Evolutionary conservation across 1,140 invertebrate genomes (phyloP).

Genomic region (Brachionus manjavacas): DNA sequence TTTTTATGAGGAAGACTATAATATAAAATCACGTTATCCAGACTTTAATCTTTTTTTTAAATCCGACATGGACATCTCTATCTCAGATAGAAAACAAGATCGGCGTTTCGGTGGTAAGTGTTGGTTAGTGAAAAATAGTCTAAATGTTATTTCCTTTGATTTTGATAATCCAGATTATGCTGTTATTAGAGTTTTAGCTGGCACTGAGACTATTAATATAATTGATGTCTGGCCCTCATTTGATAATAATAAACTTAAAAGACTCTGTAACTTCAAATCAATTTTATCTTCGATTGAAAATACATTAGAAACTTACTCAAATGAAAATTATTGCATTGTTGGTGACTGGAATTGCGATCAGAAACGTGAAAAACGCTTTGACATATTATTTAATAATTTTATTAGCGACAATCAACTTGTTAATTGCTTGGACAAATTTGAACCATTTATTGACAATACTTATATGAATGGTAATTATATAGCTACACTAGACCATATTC

Average conservation of each 20-base stretch:
- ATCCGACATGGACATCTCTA: too few species aligned
- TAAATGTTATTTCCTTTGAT: too few species aligned
- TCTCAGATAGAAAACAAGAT: too few species aligned
- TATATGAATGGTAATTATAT: too few species aligned
- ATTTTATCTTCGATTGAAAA: not conserved
- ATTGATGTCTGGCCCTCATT: not conserved
- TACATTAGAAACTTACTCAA: not conserved
- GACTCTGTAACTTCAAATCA: not conserved
- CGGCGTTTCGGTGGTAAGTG: too few species aligned
- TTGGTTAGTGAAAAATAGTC: too few species aligned
- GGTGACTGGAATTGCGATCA: not conserved
- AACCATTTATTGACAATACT: too few species aligned
- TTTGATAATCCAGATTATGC: not conserved
- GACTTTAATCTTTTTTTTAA: too few species aligned
- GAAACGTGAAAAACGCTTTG: not conserved
- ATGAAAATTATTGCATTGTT: not conserved
- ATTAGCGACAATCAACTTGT: not conserved
- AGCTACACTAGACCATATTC: too few species aligned
- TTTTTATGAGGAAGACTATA: too few species aligned
- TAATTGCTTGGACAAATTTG: not conserved
- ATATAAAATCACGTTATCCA: too few species aligned
- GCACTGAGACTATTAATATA: not conserved
- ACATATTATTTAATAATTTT: not conserved
- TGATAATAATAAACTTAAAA: not conserved
- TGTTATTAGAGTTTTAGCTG: not conserved